Evolutionary conservation across 2,888 invertebrate species (phyloP).

Genomic region (Ophraella communa): DNA sequence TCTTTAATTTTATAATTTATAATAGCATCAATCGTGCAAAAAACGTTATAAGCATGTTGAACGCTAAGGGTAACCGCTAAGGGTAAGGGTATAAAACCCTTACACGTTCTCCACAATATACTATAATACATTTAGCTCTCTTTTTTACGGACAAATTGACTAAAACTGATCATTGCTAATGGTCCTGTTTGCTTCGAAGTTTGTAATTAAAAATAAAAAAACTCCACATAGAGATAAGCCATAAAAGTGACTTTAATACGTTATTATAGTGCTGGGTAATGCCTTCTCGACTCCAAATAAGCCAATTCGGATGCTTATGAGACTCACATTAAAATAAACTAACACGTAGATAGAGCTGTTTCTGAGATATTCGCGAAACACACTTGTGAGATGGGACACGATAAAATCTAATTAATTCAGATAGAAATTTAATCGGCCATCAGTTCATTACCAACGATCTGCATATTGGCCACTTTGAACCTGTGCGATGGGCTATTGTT

Average conservation of each 20-base stretch:
- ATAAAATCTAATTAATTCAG: constrained; percentile 37
- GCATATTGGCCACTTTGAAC: constrained; percentile 37
- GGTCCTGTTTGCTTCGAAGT: no score
- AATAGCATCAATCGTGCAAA: no score
- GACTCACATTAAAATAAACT: constrained; percentile 23
- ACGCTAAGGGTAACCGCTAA: no score
- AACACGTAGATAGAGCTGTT: constrained; percentile 29
- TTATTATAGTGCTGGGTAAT: constrained; percentile 8
- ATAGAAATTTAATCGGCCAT: constrained; percentile 35
- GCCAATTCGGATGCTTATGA: constrained; percentile 27
- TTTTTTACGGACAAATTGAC: no score
- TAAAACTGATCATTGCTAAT: no score
- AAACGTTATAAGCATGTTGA: no score
- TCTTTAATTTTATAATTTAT: no score
- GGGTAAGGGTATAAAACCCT: no score
- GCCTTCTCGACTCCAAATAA: constrained; percentile 17
- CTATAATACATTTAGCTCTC: no score
- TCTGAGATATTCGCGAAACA: constrained; percentile 26
- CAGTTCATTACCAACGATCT: constrained; percentile 36
- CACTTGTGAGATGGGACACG: constrained; percentile 16
- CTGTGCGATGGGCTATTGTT: constrained; percentile 13
- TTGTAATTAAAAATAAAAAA: no score
- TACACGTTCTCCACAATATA: no score
- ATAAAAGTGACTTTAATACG: constrained; percentile 17
- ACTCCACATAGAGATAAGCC: constrained; percentile 1